These are phyloP conservation scores for Lagocephalus sceleratus DNA, from an alignment of 2,797 vertebrate genomes.

Conservation along the genomic window DNA sequence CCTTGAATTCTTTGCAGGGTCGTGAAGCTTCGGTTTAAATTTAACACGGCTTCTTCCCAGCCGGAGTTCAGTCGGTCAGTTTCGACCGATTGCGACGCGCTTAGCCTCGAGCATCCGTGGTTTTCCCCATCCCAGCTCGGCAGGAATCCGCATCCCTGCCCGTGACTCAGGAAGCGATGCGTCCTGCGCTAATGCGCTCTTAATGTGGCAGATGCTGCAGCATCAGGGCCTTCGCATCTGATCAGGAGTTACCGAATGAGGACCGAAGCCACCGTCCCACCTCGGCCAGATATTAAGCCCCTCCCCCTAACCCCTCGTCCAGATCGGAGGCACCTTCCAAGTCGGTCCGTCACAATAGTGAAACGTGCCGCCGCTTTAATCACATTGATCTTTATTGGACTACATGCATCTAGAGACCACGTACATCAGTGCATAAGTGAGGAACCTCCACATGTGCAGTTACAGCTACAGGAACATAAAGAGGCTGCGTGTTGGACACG, in stretches of 20 bases:
- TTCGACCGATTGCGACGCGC: too few species aligned
- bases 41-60: too few species aligned
- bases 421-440: conserved; percentile 60
- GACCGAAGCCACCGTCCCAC: background rate
- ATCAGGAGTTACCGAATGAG: conserved; percentile 2
- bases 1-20: background rate
- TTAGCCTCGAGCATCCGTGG: too few species aligned
- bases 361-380: background rate
- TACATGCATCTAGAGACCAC: conserved; percentile 68
- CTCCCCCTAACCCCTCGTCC: background rate
- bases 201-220: conserved; percentile 5
- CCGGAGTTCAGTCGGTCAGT: too few species aligned
- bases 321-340: background rate
- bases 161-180: background rate
- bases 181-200: conserved; percentile 1
- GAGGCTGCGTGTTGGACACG: conserved; percentile 13
- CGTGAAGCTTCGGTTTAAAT: too few species aligned
- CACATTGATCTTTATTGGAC: conserved; percentile 60
- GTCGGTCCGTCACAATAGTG: background rate
- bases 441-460: conserved; percentile 47
- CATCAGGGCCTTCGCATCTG: conserved; percentile 4
- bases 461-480: conserved; percentile 47
- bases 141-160: background rate
- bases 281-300: background rate
- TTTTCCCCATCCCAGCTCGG: too few species aligned